Base-by-base conservation (phyloP, 1,140 invertebrate genomes). In the Globodera rostochiensis region DNA sequence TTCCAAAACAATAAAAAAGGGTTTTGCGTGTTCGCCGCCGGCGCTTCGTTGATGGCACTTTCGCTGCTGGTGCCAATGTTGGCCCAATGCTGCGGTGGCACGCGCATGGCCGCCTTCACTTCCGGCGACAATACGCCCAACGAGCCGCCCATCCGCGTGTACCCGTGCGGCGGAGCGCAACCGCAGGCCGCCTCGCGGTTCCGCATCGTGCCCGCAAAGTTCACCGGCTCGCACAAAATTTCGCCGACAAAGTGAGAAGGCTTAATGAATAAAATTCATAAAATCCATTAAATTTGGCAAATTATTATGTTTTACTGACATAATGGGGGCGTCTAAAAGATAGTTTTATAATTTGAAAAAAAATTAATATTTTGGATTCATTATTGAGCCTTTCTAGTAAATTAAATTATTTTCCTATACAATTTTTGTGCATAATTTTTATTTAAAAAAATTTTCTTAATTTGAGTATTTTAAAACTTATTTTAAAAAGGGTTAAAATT, bases 101-200 rank as follows among this genome's bases (percentile, higher is more conserved):
- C 76, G n/a, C 57, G 75, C 36, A 74, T 86, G 11, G 88, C 88
- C 8, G 82, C 86, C 6, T 90, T 90, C 45, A 84, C 82, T 60
- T 81, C 74, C 53, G 87, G 85, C 78, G 87, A 88, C 57, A 86
- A 85, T 49, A 87, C 88, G 11, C 88, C 88, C n/a, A 89, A 88
- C 66, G 88, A 89, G 80, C 85, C 88, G 13, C 88, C 87, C 11
- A 80, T 88, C n/a, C 80, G 88, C 9, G 86, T 89, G n/a, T 89
- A 85, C 71, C 83, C 87, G 13, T 75, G 83, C 45, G 73, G 66
- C 9, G 83, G 79, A 3, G 76, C 21, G 15, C 47, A 50, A 7
- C 11, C 13, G 13, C 47, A 57, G 46, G 57, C 64, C 4, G 64
- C 21, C 19, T 57, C 25, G 57, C 79, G 77, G 45, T 87, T 86